These are phyloP conservation scores for Brachyistius frenatus DNA, from an alignment of 2,113 vertebrate species.

Conservation along the genomic window DNA sequence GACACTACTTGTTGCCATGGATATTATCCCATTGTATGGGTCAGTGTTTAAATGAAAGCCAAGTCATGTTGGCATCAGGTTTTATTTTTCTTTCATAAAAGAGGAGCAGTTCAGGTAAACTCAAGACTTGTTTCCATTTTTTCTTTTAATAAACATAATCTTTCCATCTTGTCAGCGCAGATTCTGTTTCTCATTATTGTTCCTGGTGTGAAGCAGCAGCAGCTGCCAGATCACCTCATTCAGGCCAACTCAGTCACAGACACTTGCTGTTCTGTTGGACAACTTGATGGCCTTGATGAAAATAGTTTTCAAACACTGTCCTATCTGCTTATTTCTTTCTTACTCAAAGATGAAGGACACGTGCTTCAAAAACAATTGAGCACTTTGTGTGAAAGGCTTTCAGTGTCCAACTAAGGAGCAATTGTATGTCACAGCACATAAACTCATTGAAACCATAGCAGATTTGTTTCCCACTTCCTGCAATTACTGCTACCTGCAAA, in stretches of 20 bases:
- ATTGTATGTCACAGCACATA: background rate
- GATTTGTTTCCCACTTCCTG: background rate
- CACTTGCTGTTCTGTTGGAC: conserved; percentile 13
- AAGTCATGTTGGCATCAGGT: background rate
- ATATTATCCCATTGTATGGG: conserved; percentile 9
- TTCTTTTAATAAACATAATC: conserved; percentile 29
- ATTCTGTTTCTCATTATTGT: conserved; percentile 1
- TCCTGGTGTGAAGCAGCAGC: background rate
- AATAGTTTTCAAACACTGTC: background rate
- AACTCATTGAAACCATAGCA: background rate
- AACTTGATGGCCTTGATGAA: background rate
- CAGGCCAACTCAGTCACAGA: background rate
- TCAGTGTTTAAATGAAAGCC: conserved; percentile 23
- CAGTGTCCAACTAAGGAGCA: background rate
- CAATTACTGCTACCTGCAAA: background rate
- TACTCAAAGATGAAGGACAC: background rate
- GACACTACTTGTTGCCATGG: conserved; percentile 18
- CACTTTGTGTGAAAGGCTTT: background rate
- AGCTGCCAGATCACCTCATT: background rate
- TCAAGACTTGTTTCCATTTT: background rate
- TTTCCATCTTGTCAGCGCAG: conserved; percentile 20
- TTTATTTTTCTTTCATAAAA: conserved; percentile 29
- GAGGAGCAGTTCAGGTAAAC: background rate
- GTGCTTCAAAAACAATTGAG: background rate
- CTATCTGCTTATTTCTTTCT: background rate